Conservation (phyloP, 2,113 vertebrate genomes). For the Orcinus orca region DNA sequence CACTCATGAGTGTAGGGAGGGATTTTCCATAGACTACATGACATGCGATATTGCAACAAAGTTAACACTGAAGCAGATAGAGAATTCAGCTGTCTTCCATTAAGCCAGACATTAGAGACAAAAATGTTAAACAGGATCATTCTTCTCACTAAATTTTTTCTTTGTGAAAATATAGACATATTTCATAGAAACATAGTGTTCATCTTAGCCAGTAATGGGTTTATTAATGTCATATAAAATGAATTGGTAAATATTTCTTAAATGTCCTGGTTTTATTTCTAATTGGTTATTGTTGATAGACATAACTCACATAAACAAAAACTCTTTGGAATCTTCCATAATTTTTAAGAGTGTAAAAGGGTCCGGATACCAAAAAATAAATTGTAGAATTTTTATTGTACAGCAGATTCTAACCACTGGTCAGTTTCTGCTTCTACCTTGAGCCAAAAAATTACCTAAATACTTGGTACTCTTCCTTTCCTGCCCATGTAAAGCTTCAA, state of each 20-base stretch:
- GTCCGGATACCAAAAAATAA: background rate
- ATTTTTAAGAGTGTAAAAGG: background rate
- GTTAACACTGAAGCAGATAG: background rate
- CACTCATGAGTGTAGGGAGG: background rate
- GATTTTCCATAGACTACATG: background rate
- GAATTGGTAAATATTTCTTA: background rate
- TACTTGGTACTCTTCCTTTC: background rate
- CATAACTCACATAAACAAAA: background rate
- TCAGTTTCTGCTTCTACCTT: background rate
- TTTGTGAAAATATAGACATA: background rate
- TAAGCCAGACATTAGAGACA: background rate
- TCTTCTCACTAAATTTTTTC: background rate
- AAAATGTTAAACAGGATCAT: background rate
- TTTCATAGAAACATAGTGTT: background rate
- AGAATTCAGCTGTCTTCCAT: background rate
- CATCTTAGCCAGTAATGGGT: background rate
- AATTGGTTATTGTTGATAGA: background rate
- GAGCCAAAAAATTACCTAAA: background rate
- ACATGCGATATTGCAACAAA: background rate
- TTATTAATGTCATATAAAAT: background rate
- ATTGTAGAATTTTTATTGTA: background rate
- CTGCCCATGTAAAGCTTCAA: too few relatives aligned
- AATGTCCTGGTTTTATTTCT: background rate
- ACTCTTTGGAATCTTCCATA: background rate
- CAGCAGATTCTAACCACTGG: background rate